Evolutionary conservation across 2,888 invertebrate species (phyloP), one percentile per base, ranked within the genome.

Genomic region (Hoplodrina blanda): DNA sequence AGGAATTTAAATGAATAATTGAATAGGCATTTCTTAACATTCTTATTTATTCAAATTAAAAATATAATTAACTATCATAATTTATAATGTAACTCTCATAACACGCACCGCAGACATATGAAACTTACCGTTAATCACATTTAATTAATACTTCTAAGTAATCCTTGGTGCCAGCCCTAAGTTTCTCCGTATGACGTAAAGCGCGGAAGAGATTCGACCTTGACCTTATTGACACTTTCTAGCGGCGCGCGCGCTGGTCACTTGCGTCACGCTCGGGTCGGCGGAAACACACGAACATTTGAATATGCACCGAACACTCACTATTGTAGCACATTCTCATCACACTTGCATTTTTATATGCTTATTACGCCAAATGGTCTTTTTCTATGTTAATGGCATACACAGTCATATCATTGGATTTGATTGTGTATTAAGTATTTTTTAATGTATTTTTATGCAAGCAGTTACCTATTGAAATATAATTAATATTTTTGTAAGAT

Each of bases 141-240:
- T 49, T 46, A 55, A 60, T 41, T 30, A 55, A 15, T 41, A 10
- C 11, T 41, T 41, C 19, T 2, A 37, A 20, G 37, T 57, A 72
- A 80, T 71, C 19, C 30, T 50, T 33, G 17, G 8, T n/a, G 77
- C 1, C 73, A 84, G 57, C 85, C 84, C 81, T 84, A 75, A 78
- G 71, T 68, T 64, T 68, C 67, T 77, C 73, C 59, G 60, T 8
- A 50, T 86, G 85, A 84, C 69, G 79, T 78, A 87, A 86, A 57
- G 66, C 57, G 74, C 80, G 80, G 78, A 80, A 78, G 81, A 81
- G 69, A 62, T 71, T 52, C 74, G 80, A 72, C 88, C 87, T 86
- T 88, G 87, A 88, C 88, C 87, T 84, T 87, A 80, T 81, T 77
- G 79, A 49, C 79, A 76, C 87, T 87, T 87, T 87, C 87, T 82